Conservation (phyloP, 2,888 invertebrate species). For the Thecocarcelia acutangulata region DNA sequence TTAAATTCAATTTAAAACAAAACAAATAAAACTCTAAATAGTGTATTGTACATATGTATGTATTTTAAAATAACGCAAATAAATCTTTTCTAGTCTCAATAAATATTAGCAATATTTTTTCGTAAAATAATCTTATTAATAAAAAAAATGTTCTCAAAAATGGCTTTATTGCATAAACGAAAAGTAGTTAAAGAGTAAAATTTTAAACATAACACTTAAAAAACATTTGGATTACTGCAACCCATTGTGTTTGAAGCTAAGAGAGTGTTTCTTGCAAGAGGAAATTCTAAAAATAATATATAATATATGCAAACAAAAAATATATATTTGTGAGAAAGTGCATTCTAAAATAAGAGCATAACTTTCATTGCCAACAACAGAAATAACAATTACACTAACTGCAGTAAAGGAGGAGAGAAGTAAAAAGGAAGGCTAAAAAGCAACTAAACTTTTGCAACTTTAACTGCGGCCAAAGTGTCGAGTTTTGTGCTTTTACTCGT, state of each 20-base stretch:
- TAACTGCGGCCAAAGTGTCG: constrained; percentile 12
- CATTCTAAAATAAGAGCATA: constrained; percentile 46
- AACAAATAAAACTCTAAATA: constrained; percentile 27
- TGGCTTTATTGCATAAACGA: constrained; percentile 39
- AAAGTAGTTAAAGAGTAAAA: constrained; percentile 6
- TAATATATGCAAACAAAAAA: too few species aligned
- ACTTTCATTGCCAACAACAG: constrained; percentile 42
- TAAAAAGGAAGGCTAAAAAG: constrained; percentile 9
- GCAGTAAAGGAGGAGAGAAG: constrained; percentile 41
- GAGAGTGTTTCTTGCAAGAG: constrained; percentile 47
- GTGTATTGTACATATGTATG: constrained; percentile 8
- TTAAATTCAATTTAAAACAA: constrained; percentile 37
- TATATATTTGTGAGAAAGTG: constrained; percentile 52
- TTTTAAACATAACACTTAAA: not conserved
- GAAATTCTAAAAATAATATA: constrained; percentile 21
- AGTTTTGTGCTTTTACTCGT: not conserved
- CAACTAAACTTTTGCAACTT: constrained; percentile 15
- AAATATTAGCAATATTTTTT: constrained; percentile 66
- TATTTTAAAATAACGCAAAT: constrained; percentile 14
- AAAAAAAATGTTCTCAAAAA: constrained; percentile 32
- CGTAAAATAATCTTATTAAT: constrained; percentile 33
- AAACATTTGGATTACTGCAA: constrained; percentile 7
- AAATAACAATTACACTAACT: not conserved
- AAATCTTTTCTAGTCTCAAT: constrained; percentile 68
- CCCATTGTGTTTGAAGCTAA: constrained; percentile 41